Evolutionary conservation across 2,113 vertebrate genomes (phyloP).

Genomic region (Spheniscus mendiculus): DNA sequence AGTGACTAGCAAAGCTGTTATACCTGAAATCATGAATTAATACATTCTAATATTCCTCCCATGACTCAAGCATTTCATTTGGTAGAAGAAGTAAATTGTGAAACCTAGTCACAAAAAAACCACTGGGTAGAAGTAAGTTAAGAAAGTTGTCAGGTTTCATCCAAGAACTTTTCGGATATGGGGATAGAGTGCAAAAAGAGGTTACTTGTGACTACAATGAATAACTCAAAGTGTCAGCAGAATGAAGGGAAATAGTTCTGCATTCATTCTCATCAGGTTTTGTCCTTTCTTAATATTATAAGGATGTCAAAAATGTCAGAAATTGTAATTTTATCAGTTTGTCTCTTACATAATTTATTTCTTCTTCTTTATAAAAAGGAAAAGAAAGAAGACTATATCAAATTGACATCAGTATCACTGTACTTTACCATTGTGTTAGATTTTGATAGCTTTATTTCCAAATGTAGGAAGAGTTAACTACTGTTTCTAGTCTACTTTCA

Average conservation of each 20-base stretch:
- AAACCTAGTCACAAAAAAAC: neutral
- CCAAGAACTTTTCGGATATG: neutral
- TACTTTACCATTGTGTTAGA: neutral
- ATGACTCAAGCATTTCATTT: neutral
- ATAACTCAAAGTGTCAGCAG: neutral
- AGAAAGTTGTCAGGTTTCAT: neutral
- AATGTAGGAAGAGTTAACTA: neutral
- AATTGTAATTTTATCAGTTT: conserved; percentile 16
- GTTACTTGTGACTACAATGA: neutral
- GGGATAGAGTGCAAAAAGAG: neutral
- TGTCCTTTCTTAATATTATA: conserved; percentile 24
- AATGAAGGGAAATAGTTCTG: conserved; percentile 4
- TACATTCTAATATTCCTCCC: neutral
- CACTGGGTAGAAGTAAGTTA: neutral
- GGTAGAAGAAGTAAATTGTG: neutral
- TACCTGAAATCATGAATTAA: neutral
- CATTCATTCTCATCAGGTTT: conserved; percentile 26
- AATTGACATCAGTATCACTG: neutral
- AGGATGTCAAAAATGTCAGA: conserved; percentile 20
- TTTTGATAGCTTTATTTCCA: conserved; percentile 20
- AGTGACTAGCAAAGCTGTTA: neutral
- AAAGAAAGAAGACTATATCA: neutral
- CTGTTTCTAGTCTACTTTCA: neutral
- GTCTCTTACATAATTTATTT: conserved; percentile 38
- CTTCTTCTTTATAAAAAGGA: neutral